Evolutionary conservation across 2,113 vertebrate genomes (phyloP).

Genomic region (Epinephelus moara): DNA sequence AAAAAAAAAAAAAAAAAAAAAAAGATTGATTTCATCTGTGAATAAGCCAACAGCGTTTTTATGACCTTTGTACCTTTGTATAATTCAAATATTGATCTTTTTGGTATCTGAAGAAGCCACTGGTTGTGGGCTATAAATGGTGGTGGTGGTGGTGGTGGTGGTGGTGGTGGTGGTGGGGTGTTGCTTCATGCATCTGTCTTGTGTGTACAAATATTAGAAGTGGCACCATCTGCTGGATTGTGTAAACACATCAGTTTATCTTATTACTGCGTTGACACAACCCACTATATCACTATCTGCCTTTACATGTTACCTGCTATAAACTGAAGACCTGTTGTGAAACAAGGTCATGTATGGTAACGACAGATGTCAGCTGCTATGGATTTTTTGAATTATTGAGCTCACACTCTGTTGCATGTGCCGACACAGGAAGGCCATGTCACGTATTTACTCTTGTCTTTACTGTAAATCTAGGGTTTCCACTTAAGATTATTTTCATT

Average conservation of each 20-base stretch:
- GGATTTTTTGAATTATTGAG: slow-evolving; percentile 4
- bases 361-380: slow-evolving; percentile 1
- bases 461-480: not conserved
- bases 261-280: slow-evolving; percentile 11
- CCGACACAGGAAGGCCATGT: not conserved
- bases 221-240: slow-evolving; percentile 75
- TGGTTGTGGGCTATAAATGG: not conserved
- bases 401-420: not conserved
- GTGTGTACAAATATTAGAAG: slow-evolving; percentile 55
- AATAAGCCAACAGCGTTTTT: not conserved
- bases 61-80: not conserved
- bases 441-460: no score
- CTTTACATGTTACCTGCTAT: not conserved
- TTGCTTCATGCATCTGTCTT: slow-evolving; percentile 22
- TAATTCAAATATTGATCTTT: slow-evolving; percentile 42
- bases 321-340: slow-evolving; percentile 13
- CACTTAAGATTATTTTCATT: not conserved
- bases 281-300: slow-evolving; percentile 33
- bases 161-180: no score
- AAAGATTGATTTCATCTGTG: slow-evolving; percentile 4
- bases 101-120: not conserved
- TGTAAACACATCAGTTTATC: slow-evolving; percentile 58
- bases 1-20: no score
- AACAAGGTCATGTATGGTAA: not conserved
- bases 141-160: no score